Evolutionary conservation across 2,888 invertebrate species (phyloP), one percentile per base, ranked within the genome.

Genomic region (Horisme vitalbata): DNA sequence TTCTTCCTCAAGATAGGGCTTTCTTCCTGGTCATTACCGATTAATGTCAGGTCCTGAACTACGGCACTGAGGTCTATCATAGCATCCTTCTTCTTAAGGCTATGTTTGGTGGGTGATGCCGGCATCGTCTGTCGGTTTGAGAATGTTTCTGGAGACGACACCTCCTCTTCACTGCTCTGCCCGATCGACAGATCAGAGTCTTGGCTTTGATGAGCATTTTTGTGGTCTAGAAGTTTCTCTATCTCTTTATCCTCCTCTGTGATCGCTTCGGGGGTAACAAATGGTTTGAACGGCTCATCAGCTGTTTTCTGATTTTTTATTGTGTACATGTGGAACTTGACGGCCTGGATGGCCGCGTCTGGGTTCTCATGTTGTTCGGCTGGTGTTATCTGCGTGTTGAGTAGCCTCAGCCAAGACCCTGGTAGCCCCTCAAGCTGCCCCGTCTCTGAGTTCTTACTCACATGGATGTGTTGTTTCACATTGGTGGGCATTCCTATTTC

Each of bases 351-450:
- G 1, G 97, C 97, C 23, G 97, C 97, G 65, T 94, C 93, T 2
- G 98, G 98, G 84, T 98, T 96, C 65, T 96, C 93, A 75, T 94
- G 93, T 80, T 97, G 96, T 74, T 97, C 97, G 26, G 94, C 95
- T 63, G 94, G 93, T 23, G 96, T 95, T 57, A 98, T 95, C 74
- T 96, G 95, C 9, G 94, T 92, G 67, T 95, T 93, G 59, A 98
- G 91, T 38, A 96, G 90, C 34, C 94, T 89, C 45, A 94, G 84
- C 97, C 97, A 97, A 15, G 96, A 92, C 20, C 93, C 91, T 0
- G 98, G 98, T 30, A 98, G 86, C 0, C 98, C 98, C 64, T 95
- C 95, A 61, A 98, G 85, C 75, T 94, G 92, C 0, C 97, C 97
- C 0, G 96, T 96, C 60, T 93, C 91, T 5, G 93, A 92, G 77